Evolutionary conservation across 2,797 vertebrate genomes (phyloP), one percentile per base, ranked within the genome.

Genomic region (Apogon hyalosoma): DNA sequence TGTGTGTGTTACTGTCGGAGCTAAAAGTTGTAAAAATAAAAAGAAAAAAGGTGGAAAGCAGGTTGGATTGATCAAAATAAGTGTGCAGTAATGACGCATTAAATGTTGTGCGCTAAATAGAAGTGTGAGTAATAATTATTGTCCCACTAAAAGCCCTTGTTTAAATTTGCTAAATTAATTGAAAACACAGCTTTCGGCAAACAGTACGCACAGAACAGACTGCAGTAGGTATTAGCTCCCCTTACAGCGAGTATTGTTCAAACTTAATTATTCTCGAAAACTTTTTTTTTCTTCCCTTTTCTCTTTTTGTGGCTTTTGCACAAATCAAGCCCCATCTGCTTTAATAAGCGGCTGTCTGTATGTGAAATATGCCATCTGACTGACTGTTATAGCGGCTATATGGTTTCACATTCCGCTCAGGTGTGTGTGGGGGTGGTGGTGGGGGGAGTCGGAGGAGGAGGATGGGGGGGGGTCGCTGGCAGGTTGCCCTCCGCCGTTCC

Each of bases 101-200:
- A 18, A 82, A 77, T 49, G 38, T 70, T 60, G 55, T 52, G 36
- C 3, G 46, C 12, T 24, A 31, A 75, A 81, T 24, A 24, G 21
- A 62, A 76, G 28, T 54, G 24, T n/a, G 15, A 78, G 75, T 75
- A 75, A 75, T 71, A 57, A 79, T 73, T 39, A 62, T 77, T 82
- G 5, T 73, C 11, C 42, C 55, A 55, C 50, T 70, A 62, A 75
- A 77, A 70, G 62, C 31, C 54, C 18, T 54, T 21, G 50, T 77
- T 80, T 73, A 73, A 67, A 73, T 71, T 69, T 42, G 64, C 24
- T 47, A 69, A 75, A 72, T 74, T 53, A 70, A 78, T 65, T 51
- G 50, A 38, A 40, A 21, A 62, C 58, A 70, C 42, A 55, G 55
- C 78, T 73, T 31, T 56, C 56, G 53, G 67, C 50, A 69, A 68